Evolutionary conservation across 2,888 invertebrate genomes (phyloP).

Genomic region (Phoronis australis): DNA sequence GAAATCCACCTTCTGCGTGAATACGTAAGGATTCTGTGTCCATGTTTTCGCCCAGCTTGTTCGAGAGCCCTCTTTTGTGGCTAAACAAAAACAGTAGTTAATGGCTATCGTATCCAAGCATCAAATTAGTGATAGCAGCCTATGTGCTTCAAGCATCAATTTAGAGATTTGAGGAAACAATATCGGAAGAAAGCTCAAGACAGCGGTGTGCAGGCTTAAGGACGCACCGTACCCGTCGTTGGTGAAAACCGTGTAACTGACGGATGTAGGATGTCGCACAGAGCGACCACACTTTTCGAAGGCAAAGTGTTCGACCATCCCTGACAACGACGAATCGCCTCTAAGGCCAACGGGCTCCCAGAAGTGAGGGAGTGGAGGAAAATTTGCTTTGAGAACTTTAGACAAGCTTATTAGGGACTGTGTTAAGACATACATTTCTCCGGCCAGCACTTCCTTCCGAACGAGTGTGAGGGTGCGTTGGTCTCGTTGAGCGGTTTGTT

Average conservation of each 20-base stretch:
- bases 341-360: too few species aligned
- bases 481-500: constrained; percentile 41
- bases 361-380: too few species aligned
- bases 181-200: background rate
- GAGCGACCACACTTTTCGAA: too few species aligned
- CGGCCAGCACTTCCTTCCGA: constrained; percentile 34
- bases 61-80: constrained; percentile 34
- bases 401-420: background rate
- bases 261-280: background rate
- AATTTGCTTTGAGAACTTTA: too few species aligned
- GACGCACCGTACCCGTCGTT: background rate
- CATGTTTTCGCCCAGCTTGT: constrained; percentile 47
- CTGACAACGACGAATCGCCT: too few species aligned
- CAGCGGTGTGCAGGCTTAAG: background rate
- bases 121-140: too few species aligned
- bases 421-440: constrained; percentile 38
- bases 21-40: constrained; percentile 41
- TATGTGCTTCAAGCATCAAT: background rate
- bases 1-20: constrained; percentile 43
- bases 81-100: background rate
- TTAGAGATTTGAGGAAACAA: background rate
- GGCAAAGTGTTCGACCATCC: too few species aligned
- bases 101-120: background rate
- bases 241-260: background rate
- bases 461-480: constrained; percentile 41